A percentile compares a stretch with the other conserved stretches of the same genome.
phyloP scores from a whole-genome alignment of 2,797 vertebrate genomes.

The Tragelaphus oryx region DNA sequence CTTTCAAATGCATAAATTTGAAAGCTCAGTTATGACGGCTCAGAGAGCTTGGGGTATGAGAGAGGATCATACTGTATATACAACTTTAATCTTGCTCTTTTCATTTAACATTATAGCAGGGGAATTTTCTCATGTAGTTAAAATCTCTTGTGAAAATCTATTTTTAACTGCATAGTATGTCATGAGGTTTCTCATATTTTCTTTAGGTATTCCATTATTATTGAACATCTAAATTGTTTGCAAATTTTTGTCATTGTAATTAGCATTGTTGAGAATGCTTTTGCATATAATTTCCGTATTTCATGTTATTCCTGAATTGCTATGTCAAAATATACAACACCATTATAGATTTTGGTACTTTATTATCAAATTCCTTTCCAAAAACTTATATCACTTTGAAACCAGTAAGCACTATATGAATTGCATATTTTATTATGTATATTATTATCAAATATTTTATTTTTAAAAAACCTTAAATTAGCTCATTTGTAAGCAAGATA shows the following conservation, averaged over 20 bases:
- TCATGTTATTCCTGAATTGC: background rate
- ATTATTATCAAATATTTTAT: conserved; percentile 10
- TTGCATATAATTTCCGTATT: conserved; percentile 5
- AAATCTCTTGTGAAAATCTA: background rate
- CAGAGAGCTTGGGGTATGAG: background rate
- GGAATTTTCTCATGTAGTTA: background rate
- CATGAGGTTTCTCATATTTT: conserved; percentile 17
- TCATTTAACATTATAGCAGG: background rate
- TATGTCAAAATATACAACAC: background rate
- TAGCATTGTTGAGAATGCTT: background rate
- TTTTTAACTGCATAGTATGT: background rate
- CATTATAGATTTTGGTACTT: background rate
- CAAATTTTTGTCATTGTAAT: conserved; percentile 28
- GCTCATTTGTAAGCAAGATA: background rate
- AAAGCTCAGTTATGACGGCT: background rate
- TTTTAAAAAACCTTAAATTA: background rate
- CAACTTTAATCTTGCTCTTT: background rate
- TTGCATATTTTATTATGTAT: background rate
- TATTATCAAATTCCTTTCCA: background rate
- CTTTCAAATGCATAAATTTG: background rate
- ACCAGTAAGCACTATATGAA: background rate
- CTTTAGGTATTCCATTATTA: background rate
- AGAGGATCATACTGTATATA: background rate
- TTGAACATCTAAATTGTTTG: conserved; percentile 5
- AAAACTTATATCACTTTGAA: background rate